These are phyloP conservation scores for Drosophila truncata DNA, from an alignment of 1,140 invertebrate genomes.

Conservation along the genomic window DNA sequence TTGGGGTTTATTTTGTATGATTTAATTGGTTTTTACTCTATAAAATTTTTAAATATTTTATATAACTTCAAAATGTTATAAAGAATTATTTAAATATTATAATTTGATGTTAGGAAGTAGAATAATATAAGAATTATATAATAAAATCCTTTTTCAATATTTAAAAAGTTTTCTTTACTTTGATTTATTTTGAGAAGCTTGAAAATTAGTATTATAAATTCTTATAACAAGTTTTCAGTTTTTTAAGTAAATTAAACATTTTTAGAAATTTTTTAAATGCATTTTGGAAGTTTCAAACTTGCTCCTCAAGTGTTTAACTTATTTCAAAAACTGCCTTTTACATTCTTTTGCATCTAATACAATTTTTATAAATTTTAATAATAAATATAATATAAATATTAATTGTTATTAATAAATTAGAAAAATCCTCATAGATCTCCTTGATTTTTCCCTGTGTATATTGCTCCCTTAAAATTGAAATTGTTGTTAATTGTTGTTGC, in stretches of 20 bases:
- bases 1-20: neutral
- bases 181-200: neutral
- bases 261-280: neutral
- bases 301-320: neutral
- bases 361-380: neutral
- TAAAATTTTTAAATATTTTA: neutral
- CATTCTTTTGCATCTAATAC: neutral
- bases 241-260: neutral
- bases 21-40: neutral
- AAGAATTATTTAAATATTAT: neutral
- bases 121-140: neutral
- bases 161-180: no score
- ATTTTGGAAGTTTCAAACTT: neutral
- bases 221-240: neutral
- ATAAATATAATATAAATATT: neutral
- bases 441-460: conserved; percentile 10
- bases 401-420: no score
- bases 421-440: neutral
- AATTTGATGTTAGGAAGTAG: neutral
- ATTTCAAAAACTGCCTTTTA: neutral
- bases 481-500: conserved; percentile 72
- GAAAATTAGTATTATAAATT: neutral
- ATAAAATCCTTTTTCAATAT: no score
- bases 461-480: conserved; percentile 72
- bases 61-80: neutral